Percentiles rank a stretch among this genome's conserved stretches.
Conservation (phyloP, 2,113 vertebrate genomes). For the Piaya cayana region DNA sequence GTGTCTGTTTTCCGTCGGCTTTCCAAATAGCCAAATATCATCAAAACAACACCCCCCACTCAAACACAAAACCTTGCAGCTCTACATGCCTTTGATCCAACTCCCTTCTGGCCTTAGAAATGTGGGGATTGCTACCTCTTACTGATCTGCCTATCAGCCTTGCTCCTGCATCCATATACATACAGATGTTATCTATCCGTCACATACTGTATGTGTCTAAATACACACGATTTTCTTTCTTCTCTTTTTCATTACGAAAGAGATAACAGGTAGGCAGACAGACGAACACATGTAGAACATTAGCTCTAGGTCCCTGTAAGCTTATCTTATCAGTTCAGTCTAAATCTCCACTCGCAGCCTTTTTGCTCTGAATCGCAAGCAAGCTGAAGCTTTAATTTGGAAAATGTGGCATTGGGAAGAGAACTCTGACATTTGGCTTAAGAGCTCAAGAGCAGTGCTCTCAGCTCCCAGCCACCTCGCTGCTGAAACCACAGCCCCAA, state of each 20-base stretch:
- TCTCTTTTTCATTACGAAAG: neutral
- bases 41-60: neutral
- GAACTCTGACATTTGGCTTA: conserved; percentile 27
- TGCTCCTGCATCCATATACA: neutral
- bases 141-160: neutral
- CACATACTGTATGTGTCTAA: neutral
- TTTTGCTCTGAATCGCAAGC: neutral
- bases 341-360: neutral
- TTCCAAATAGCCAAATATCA: neutral
- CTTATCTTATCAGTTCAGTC: conserved; percentile 59
- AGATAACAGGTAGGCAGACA: conserved; percentile 53
- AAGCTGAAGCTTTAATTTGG: conserved; percentile 27
- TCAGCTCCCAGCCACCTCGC: neutral
- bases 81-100: neutral
- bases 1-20: neutral
- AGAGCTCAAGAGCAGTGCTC: conserved; percentile 5
- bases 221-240: neutral
- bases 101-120: neutral
- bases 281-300: conserved; percentile 42
- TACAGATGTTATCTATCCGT: neutral
- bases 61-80: neutral
- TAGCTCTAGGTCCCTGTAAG: conserved; percentile 19
- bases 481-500: conserved; percentile 41
- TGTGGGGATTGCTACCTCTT: neutral
- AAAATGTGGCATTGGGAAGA: conserved; percentile 45